Evolutionary conservation across 2,888 invertebrate species (phyloP), one percentile per base, ranked within the genome.

Genomic region (Selenia dentaria): DNA sequence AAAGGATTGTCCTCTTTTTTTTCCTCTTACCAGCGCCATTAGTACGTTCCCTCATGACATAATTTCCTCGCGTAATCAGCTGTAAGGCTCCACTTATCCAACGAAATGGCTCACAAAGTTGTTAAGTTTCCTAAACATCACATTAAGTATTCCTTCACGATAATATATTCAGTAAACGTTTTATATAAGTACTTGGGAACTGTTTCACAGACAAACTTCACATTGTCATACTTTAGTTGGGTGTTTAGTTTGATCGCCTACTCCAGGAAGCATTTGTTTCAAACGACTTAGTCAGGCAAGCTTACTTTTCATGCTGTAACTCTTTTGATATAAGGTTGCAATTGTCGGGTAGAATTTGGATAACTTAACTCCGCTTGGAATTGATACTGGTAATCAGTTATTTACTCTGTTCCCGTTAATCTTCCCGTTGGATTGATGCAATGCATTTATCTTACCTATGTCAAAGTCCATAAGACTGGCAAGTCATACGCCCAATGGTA

Each of bases 171-270:
- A 31, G 9, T 27, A 31, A 41, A 34, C 14, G 34, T 34, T n/a
- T n/a, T 34, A 39, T 13, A 18, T 24, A 38, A 47, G 36, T 31
- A 40, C 35, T 28, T 6, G 18, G 5, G 27, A 38, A 33, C 26
- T 32, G 32, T 27, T 37, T 11, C 8, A 33, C 35, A n/a, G n/a
- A 16, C 16, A 25, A 45, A 41, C 32, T 41, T 41, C 18, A 26
- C 32, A 46, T 39, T 40, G 40, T 35, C 36, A 40, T 40, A 41
- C 47, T 40, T 46, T 40, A 36, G 40, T 37, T 41, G 1, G 41
- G 32, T 18, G 47, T 32, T 47, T 41, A 47, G 36, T 47, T 47
- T 36, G 47, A 41, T 41, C 37, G 36, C 47, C 29, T 37, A 35
- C 32, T 48, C 13, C 24, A 25, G 18, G 33, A 20, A 13, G 18